phyloP scores from a whole-genome alignment of 2,888 invertebrate species.

The Troilus luridus region DNA sequence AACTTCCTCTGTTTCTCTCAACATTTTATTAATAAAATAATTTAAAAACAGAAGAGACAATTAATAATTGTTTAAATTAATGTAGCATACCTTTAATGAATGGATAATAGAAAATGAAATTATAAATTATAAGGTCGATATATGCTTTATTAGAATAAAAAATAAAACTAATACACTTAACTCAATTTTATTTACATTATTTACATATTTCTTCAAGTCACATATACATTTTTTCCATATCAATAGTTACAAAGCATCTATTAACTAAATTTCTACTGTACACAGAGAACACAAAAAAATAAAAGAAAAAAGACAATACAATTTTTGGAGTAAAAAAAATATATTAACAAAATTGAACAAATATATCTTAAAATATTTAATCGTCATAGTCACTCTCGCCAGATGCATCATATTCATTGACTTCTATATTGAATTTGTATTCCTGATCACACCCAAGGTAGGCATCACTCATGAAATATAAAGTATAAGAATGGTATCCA shows the following conservation, averaged over 20 bases:
- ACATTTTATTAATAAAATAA: no score
- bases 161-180: background rate
- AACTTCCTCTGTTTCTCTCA: no score
- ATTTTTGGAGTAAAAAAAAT: background rate
- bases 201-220: background rate
- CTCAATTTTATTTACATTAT: slow-evolving; percentile 30
- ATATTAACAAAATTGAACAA: slow-evolving; percentile 27
- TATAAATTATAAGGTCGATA: no score
- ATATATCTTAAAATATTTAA: background rate
- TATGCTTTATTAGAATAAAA: background rate
- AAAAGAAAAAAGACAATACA: background rate
- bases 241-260: background rate
- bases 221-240: background rate
- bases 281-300: slow-evolving; percentile 2
- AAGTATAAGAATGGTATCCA: slow-evolving; percentile 88
- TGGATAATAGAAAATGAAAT: no score
- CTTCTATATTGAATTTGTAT: slow-evolving; percentile 91
- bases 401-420: slow-evolving; percentile 80
- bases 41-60: no score
- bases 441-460: slow-evolving; percentile 99
- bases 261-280: background rate
- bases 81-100: no score
- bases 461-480: slow-evolving; percentile 99
- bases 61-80: no score
- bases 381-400: slow-evolving; percentile 66